These are phyloP conservation scores for Xiphophorus maculatus DNA, from an alignment of 2,113 vertebrate genomes.

Conservation along the genomic window DNA sequence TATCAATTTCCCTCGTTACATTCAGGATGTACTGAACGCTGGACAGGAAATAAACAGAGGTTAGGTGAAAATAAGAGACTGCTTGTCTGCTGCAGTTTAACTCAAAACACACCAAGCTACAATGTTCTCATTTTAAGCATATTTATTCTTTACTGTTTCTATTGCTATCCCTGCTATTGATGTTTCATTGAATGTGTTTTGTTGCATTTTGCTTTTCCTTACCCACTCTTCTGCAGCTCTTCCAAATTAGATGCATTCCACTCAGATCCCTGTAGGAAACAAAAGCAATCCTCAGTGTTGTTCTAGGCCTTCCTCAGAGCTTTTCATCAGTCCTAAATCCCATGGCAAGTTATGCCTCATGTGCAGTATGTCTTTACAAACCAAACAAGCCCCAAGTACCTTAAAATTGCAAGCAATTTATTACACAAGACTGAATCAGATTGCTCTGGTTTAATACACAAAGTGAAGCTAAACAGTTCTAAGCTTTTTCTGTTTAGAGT, in stretches of 20 bases:
- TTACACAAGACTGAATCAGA: constrained; percentile 9
- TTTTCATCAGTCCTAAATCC: constrained; percentile 58
- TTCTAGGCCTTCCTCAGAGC: constrained; percentile 41
- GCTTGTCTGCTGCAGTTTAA: background rate
- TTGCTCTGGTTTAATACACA: background rate
- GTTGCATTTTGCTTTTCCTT: constrained; percentile 51
- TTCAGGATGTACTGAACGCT: constrained; percentile 98
- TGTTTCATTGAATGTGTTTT: background rate
- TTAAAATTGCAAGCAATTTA: constrained; percentile 21
- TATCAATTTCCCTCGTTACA: constrained; percentile 97
- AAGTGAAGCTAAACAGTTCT: background rate
- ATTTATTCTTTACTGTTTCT: background rate
- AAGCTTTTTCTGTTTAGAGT: background rate
- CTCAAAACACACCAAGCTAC: background rate
- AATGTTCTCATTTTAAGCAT: background rate
- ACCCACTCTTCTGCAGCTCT: constrained; percentile 97
- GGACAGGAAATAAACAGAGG: constrained; percentile 41
- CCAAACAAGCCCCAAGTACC: constrained; percentile 38
- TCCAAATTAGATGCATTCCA: constrained; percentile 99
- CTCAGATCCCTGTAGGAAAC: constrained; percentile 88
- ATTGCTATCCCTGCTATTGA: background rate
- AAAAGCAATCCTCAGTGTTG: constrained; percentile 55
- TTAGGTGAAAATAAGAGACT: constrained; percentile 2
- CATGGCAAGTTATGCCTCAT: constrained; percentile 10
- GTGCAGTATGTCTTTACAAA: constrained; percentile 16